phyloP scores from a whole-genome alignment of 30 jellyfish, hydroid and myxozoan genomes.

The Aurelia aurita region DNA sequence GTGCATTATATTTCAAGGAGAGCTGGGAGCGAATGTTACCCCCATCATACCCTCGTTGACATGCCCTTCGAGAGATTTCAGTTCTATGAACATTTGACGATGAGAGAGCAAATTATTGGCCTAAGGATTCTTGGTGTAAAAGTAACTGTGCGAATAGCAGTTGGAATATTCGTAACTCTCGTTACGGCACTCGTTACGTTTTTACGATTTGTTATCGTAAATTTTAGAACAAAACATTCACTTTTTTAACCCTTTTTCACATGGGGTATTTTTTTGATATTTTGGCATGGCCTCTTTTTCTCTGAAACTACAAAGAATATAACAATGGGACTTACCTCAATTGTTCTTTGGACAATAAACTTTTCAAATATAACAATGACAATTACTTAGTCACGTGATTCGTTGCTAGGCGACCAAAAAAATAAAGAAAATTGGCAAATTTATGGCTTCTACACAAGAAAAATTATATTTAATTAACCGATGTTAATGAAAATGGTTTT shows the following conservation, averaged over 20 bases:
- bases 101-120: conserved; percentile 71
- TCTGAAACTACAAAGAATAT: too few relatives aligned
- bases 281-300: too few relatives aligned
- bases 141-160: conserved; percentile 70
- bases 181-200: conserved; percentile 74
- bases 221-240: conserved; percentile 25
- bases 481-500: too few relatives aligned
- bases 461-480: too few relatives aligned
- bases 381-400: too few relatives aligned
- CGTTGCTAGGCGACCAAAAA: too few relatives aligned
- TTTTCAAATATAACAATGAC: too few relatives aligned
- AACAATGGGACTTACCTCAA: too few relatives aligned
- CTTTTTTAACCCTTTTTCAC: conserved; percentile 8
- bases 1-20: conserved; percentile 54
- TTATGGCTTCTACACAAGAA: too few relatives aligned
- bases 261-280: too few relatives aligned
- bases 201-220: conserved; percentile 57
- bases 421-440: too few relatives aligned
- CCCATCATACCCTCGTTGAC: conserved; percentile 13
- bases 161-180: conserved; percentile 74
- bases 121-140: conserved; percentile 78
- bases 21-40: conserved; percentile 72
- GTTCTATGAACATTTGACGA: conserved; percentile 59
- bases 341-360: too few relatives aligned
- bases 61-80: conserved; percentile 78